phyloP scores from a whole-genome alignment of 1,140 invertebrate genomes.

The Anoplolepis gracilipes region DNA sequence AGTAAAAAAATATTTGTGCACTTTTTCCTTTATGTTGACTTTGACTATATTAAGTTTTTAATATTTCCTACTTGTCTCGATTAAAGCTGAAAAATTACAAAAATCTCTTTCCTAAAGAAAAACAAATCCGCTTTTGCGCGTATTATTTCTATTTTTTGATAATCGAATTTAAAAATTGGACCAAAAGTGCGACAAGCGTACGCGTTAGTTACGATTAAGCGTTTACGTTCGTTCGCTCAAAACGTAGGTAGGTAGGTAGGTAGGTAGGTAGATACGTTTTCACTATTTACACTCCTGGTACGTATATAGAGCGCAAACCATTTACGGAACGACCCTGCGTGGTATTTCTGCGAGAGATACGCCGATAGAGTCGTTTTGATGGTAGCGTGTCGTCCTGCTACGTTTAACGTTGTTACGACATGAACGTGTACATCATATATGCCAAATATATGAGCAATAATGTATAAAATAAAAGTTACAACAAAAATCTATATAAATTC shows the following conservation, averaged over 20 bases:
- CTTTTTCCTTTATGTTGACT: background rate
- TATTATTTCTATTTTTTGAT: background rate
- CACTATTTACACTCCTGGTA: slow-evolving; percentile 60
- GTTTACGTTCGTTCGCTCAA: slow-evolving; percentile 38
- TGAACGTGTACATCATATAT: background rate
- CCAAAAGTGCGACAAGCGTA: slow-evolving; percentile 6
- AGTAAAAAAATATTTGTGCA: background rate
- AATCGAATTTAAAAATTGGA: slow-evolving; percentile 52
- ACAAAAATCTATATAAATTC: background rate
- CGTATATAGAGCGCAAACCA: slow-evolving; percentile 28
- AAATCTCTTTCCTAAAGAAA: background rate
- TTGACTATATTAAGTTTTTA: background rate
- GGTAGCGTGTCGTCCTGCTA: background rate
- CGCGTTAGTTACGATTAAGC: slow-evolving; percentile 41
- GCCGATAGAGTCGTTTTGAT: slow-evolving; percentile 36
- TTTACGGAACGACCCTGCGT: slow-evolving; percentile 34
- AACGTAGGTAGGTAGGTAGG: background rate
- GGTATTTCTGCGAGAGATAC: slow-evolving; percentile 49
- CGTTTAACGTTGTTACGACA: slow-evolving; percentile 14
- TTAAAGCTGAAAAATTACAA: background rate
- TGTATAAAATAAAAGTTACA: slow-evolving; percentile 1
- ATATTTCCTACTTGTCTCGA: background rate
- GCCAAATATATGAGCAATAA: slow-evolving; percentile 18
- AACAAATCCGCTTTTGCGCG: background rate
- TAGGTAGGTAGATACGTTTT: no score